Conservation (phyloP, 2,797 vertebrate genomes). For the Astyanax mexicanus region DNA sequence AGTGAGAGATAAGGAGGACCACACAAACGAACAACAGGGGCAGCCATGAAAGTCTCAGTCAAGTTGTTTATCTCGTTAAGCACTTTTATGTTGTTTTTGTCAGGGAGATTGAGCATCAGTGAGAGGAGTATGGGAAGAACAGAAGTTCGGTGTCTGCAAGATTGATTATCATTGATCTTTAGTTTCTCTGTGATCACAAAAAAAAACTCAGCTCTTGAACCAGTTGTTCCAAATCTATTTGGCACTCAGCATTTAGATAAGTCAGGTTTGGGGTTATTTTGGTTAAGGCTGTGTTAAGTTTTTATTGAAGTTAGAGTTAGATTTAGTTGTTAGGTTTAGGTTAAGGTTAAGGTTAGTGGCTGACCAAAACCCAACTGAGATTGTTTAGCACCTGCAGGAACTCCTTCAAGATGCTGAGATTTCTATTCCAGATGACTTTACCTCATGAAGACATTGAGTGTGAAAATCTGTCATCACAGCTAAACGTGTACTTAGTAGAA, state of each 20-base stretch:
- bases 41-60: conserved; percentile 18
- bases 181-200: not conserved
- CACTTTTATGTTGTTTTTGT: conserved; percentile 16
- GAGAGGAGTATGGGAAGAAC: conserved; percentile 8
- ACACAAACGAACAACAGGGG: conserved; percentile 16
- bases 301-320: no score
- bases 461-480: no score
- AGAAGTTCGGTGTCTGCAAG: not conserved
- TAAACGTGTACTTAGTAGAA: no score
- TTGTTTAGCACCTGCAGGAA: no score
- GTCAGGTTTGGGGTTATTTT: no score
- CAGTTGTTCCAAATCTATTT: not conserved
- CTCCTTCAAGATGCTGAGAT: no score
- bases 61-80: conserved; percentile 42
- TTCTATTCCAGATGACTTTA: no score
- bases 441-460: no score
- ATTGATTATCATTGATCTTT: conserved; percentile 20
- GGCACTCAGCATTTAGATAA: not conserved
- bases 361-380: no score
- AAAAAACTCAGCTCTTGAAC: not conserved
- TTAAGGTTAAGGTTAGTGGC: no score
- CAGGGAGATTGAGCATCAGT: not conserved
- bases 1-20: not conserved
- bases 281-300: no score
- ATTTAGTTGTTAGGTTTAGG: no score